Evolutionary conservation across 2,113 vertebrate genomes (phyloP).

Genomic region (Scomber colias): DNA sequence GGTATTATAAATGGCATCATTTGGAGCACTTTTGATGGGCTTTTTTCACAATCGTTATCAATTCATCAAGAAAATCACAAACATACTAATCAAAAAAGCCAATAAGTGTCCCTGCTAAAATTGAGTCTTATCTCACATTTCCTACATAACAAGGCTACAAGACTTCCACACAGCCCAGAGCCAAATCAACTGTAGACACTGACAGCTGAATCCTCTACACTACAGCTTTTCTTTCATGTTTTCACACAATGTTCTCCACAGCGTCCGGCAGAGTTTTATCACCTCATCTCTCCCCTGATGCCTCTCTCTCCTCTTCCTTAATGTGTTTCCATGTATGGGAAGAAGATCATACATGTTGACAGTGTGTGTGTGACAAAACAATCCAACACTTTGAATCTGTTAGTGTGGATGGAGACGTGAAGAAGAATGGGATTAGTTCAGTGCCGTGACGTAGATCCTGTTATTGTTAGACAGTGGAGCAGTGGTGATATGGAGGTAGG

Average conservation of each 20-base stretch:
- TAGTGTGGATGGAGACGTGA: constrained; percentile 58
- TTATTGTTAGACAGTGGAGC: constrained; percentile 76
- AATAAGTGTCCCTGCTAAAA: background rate
- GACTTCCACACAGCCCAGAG: constrained; percentile 12
- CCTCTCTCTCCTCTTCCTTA: background rate
- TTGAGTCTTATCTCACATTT: background rate
- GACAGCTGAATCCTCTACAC: constrained; percentile 4
- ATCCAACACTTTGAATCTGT: constrained; percentile 8
- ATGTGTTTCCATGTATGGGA: background rate
- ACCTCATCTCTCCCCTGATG: constrained; percentile 10
- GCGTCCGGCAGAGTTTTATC: background rate
- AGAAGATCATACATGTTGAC: constrained; percentile 5
- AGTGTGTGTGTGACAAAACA: constrained; percentile 19
- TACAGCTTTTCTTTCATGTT: constrained; percentile 41
- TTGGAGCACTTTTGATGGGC: no score
- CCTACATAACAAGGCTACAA: constrained; percentile 13
- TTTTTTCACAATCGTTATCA: no score
- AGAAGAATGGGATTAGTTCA: constrained; percentile 60
- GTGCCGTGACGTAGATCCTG: constrained; percentile 80
- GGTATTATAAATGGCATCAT: no score
- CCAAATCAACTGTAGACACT: constrained; percentile 38
- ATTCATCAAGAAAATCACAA: background rate
- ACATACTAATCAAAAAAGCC: background rate
- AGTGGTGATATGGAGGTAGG: constrained; percentile 20
- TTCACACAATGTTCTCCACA: constrained; percentile 6